Evolutionary conservation across 1,140 invertebrate species (phyloP).

Genomic region (Hetaerina americana): DNA sequence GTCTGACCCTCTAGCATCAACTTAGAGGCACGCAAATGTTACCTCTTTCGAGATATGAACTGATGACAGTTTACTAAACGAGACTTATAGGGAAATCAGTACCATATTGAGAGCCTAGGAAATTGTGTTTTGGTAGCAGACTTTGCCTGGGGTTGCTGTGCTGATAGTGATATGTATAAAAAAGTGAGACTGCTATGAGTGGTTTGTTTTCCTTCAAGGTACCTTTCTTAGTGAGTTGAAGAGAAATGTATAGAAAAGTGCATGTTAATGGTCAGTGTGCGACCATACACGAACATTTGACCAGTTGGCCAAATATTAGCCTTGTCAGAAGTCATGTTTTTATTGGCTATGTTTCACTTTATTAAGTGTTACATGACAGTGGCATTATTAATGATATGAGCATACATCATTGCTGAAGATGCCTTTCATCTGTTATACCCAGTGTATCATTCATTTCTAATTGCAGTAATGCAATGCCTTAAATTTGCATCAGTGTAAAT

Average conservation of each 20-base stretch:
- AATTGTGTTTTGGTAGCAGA: not conserved
- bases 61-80: not conserved
- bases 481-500: not conserved
- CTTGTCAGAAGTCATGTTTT: not conserved
- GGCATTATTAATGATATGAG: not conserved
- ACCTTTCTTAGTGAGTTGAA: not conserved
- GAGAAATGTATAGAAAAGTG: not conserved
- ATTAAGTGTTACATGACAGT: not conserved
- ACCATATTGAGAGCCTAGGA: not conserved
- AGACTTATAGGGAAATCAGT: not conserved
- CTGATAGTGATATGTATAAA: not conserved
- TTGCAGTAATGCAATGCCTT: not conserved
- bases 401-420: not conserved
- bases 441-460: not conserved
- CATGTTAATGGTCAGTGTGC: not conserved
- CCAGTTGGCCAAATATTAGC: not conserved
- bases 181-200: not conserved
- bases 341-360: not conserved
- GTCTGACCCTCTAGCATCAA: not conserved
- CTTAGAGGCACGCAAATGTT: not conserved
- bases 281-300: not conserved
- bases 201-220: not conserved
- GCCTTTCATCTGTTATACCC: not conserved
- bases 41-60: not conserved
- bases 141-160: not conserved